Base-by-base conservation (phyloP, 1,140 invertebrate species). In the Centruroides vittatus region DNA sequence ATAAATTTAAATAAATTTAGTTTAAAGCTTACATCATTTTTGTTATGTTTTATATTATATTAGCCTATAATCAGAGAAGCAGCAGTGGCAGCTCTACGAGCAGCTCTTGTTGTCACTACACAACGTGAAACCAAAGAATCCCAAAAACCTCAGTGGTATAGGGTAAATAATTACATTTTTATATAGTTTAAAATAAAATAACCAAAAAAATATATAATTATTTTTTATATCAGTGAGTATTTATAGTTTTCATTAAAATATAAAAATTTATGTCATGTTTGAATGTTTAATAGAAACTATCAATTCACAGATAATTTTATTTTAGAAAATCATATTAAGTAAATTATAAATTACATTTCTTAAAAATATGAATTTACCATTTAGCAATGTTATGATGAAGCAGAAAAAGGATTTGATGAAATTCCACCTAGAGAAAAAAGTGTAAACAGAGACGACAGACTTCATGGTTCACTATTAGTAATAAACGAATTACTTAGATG, bases 401-500 rank as follows among this genome's bases (percentile, higher is more conserved):
- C 89, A 9, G 82, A 83, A 57, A 76, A 78, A 47, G 84, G 86
- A n/a, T 86, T 94, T 71, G 82, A 85, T 63, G 88, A 90, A 23
- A 80, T 81, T 46, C 54, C 49, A 41, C 11, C 61, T 11, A 67
- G 60, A 59, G 68, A 69, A 58, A 85, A 85, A 69, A 86, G 88
- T 23, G 82, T 87, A 59, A 86, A 83, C 7, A 81, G 82, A 66
- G 95, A 98, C 69, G 95, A 98, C 72, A 80, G 86, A 71, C 83
- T 93, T 35, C 95, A 98, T 73, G 93, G 93, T 11, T 90, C 90
- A 2, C 76, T 99, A 1, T 78, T 99, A 11, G 89, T 98, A 11
- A 75, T 98, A 3, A 97, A 98, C 77, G 96, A 99, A 74, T 75
- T 99, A 0, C 76, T 99, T 3, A 77, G 94, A 63, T 94, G 91